These are phyloP conservation scores for Pogonognathellus flavescens DNA, from an alignment of 1,140 invertebrate species.

Conservation along the genomic window DNA sequence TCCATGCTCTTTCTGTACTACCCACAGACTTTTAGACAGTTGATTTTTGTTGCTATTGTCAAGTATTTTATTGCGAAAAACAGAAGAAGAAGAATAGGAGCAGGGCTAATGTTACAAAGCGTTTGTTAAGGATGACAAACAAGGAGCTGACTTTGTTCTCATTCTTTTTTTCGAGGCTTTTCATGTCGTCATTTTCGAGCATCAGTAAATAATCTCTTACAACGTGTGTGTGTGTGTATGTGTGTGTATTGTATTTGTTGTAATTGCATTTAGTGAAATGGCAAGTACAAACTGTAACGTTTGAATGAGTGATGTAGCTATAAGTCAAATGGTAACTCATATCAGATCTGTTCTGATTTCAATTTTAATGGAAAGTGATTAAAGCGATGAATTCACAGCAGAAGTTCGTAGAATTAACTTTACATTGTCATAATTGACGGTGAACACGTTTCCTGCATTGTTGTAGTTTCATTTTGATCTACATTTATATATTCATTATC, in stretches of 20 bases:
- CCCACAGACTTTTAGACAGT: constrained; percentile 29
- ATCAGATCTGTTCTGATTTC: constrained; percentile 32
- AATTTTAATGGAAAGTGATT: constrained; percentile 33
- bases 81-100: constrained; percentile 45
- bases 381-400: constrained; percentile 17
- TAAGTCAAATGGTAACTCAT: background rate
- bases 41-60: constrained; percentile 44
- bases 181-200: constrained; percentile 32
- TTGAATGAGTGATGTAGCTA: no score
- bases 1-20: background rate
- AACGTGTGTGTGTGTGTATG: background rate
- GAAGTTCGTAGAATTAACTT: background rate
- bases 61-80: constrained; percentile 48
- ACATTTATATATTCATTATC: constrained; percentile 39
- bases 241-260: no score
- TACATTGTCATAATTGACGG: background rate
- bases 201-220: background rate
- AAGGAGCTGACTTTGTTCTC: constrained; percentile 49
- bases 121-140: constrained; percentile 42
- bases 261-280: no score
- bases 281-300: no score
- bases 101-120: constrained; percentile 44
- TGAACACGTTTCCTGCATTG: constrained; percentile 10
- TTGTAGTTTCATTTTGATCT: constrained; percentile 34
- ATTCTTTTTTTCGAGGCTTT: constrained; percentile 45